Evolutionary conservation across 2,113 vertebrate genomes (phyloP).

Genomic region (Onychorhynchus coronatus): DNA sequence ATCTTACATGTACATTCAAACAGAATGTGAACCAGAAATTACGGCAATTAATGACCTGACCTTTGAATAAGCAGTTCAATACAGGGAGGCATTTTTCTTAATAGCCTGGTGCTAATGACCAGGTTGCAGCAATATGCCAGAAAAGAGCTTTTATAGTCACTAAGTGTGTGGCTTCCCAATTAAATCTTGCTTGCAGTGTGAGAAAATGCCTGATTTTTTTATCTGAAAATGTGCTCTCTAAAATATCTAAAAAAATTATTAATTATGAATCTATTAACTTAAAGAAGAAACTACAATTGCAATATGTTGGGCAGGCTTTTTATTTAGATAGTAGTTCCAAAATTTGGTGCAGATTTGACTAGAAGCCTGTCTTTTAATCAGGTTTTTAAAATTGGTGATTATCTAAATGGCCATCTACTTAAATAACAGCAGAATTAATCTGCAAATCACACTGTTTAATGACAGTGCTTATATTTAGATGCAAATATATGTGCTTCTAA

Average conservation of each 20-base stretch:
- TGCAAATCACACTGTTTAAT: neutral
- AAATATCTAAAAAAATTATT: neutral
- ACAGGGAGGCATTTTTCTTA: neutral
- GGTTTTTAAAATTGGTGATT: neutral
- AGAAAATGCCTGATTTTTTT: neutral
- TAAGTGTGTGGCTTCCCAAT: neutral
- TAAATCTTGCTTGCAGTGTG: neutral
- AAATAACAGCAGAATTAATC: neutral
- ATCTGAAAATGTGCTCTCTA: neutral
- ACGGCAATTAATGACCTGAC: neutral
- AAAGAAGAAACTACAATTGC: neutral
- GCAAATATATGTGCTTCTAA: neutral
- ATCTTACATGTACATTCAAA: neutral
- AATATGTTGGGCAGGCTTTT: neutral
- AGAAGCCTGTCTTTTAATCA: neutral
- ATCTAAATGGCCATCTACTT: neutral
- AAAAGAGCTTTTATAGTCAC: neutral
- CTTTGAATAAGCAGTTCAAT: neutral
- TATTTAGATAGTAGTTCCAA: neutral
- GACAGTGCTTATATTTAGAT: neutral
- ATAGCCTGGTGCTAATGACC: neutral
- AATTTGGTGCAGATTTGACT: neutral
- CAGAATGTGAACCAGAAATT: neutral
- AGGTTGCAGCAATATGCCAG: neutral
- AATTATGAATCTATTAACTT: neutral